A percentile compares a stretch with the other conserved stretches of the same genome.
Evolutionary conservation across 2,888 invertebrate species (phyloP).

Genomic region (Agriopis marginaria): DNA sequence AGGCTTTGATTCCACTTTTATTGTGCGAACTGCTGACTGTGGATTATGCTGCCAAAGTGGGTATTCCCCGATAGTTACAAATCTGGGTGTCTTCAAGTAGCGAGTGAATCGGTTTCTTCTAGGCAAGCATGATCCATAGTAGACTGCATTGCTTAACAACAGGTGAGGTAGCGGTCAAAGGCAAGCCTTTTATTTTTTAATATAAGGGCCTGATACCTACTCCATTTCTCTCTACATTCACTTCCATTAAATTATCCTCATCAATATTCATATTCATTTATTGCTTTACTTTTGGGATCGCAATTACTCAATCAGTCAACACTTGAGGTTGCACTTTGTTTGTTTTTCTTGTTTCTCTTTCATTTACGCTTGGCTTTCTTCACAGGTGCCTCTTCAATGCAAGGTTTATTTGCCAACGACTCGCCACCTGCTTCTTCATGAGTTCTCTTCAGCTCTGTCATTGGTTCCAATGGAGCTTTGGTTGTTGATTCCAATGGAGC

Average conservation of each 20-base stretch:
- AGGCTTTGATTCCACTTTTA: too few species aligned
- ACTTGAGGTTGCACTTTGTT: neutral
- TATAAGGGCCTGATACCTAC: too few species aligned
- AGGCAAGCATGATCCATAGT: too few species aligned
- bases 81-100: too few species aligned
- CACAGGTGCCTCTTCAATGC: constrained; percentile 96
- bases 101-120: too few species aligned
- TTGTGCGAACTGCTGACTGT: too few species aligned
- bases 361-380: constrained; percentile 87
- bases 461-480: neutral
- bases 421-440: constrained; percentile 92
- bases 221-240: neutral
- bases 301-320: neutral
- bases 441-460: constrained; percentile 89
- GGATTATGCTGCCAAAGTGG: too few species aligned
- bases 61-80: too few species aligned
- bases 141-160: too few species aligned
- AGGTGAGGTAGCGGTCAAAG: too few species aligned
- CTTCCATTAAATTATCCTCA: neutral
- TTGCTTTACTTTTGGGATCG: neutral
- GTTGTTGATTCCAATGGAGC: neutral
- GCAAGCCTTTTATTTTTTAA: too few species aligned
- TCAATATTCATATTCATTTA: neutral
- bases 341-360: neutral
- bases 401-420: constrained; percentile 94